These are phyloP conservation scores for Lagria hirta DNA, from an alignment of 2,888 invertebrate genomes.

Conservation along the genomic window DNA sequence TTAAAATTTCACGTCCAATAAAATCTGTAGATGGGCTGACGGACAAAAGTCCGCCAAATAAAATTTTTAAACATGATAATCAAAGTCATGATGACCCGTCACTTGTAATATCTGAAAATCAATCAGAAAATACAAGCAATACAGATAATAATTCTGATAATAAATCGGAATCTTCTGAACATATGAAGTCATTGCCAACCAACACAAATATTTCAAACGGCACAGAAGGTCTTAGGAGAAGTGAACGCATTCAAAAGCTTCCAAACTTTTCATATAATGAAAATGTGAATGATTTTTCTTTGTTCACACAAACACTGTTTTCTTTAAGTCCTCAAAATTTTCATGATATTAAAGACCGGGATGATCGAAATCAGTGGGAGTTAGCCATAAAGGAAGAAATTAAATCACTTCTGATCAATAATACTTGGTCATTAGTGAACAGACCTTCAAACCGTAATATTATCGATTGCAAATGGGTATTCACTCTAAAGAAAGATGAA, in stretches of 20 bases:
- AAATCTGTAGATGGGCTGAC: neutral
- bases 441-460: constrained; percentile 5
- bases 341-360: constrained; percentile 12
- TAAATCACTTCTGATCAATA: constrained; percentile 5
- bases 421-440: constrained; percentile 15
- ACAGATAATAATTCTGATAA: neutral
- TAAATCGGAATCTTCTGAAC: neutral
- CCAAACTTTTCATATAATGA: constrained; percentile 5
- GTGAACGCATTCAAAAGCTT: constrained; percentile 7
- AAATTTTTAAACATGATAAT: neutral
- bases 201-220: neutral
- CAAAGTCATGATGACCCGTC: neutral
- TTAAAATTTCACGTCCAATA: constrained; percentile 1
- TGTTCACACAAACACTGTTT: neutral
- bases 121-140: neutral
- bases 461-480: constrained; percentile 10
- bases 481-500: constrained; percentile 7
- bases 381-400: constrained; percentile 11
- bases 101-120: neutral
- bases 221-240: constrained; percentile 2
- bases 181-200: neutral
- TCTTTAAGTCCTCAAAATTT: constrained; percentile 7
- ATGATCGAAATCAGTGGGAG: constrained; percentile 15
- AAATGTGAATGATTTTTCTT: neutral
- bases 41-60: neutral